Evolutionary conservation across 1,140 invertebrate genomes (phyloP).

Genomic region (Nomia melanderi): DNA sequence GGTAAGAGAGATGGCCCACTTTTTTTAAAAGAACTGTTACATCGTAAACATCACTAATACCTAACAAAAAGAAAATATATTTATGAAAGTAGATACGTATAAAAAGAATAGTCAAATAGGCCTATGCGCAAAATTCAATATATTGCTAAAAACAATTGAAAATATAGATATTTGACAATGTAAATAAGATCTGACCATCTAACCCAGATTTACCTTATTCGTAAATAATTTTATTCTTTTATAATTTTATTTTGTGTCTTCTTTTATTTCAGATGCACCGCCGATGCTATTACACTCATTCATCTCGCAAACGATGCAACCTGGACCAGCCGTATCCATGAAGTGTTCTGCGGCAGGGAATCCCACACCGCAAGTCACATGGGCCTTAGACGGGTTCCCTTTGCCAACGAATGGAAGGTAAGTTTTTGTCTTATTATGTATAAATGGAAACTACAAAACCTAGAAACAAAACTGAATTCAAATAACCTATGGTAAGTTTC

Average conservation of each 20-base stretch:
- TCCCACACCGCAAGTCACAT: constrained; percentile 91
- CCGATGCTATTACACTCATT: constrained; percentile 91
- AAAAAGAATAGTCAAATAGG: no score
- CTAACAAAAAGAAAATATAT: no score
- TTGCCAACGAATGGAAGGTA: constrained; percentile 88
- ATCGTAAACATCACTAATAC: no score
- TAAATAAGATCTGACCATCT: no score
- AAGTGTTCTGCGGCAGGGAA: constrained; percentile 93
- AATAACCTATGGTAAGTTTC: neutral
- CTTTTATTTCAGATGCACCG: constrained; percentile 86
- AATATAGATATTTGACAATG: no score
- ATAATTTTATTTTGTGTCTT: neutral
- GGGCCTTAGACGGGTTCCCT: constrained; percentile 90
- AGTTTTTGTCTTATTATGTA: constrained; percentile 57
- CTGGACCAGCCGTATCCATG: constrained; percentile 90
- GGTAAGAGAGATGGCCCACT: no score
- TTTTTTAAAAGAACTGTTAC: no score
- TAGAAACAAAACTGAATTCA: neutral
- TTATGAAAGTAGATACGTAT: no score
- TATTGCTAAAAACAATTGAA: no score
- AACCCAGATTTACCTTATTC: no score
- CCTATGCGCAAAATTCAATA: no score
- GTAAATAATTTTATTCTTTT: no score
- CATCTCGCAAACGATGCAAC: constrained; percentile 91
- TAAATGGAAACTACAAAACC: neutral